phyloP scores from a whole-genome alignment of 1,140 invertebrate species.

The Drosophila nigrodunni region DNA sequence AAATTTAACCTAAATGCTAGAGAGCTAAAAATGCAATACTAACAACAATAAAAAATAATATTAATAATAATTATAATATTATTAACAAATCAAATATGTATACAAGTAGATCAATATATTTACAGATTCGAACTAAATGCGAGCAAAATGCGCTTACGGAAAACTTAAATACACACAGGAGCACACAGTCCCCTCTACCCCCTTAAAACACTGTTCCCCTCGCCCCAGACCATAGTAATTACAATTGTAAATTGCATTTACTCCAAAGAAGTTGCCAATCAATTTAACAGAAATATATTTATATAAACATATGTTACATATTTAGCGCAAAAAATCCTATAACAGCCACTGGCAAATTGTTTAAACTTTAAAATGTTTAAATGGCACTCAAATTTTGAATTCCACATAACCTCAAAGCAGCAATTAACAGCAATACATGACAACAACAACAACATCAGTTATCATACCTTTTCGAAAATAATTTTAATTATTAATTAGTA shows the following conservation, averaged over 20 bases:
- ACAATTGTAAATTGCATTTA: constrained; percentile 76
- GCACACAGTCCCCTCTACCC: constrained; percentile 1
- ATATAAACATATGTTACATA: neutral
- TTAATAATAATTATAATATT: constrained; percentile 28
- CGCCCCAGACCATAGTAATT: constrained; percentile 44
- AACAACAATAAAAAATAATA: constrained; percentile 72
- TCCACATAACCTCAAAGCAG: constrained; percentile 42
- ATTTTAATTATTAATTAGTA: constrained; percentile 79
- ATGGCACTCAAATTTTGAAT: constrained; percentile 25
- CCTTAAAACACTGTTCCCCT: constrained; percentile 31
- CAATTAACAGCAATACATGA: constrained; percentile 39
- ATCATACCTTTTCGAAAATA: constrained; percentile 64
- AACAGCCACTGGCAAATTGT: constrained; percentile 43
- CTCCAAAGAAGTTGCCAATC: constrained; percentile 76
- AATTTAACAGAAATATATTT: constrained; percentile 17
- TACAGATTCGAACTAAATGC: constrained; percentile 55
- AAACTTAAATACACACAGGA: constrained; percentile 16
- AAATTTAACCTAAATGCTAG: constrained; percentile 58
- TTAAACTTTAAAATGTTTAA: constrained; percentile 6
- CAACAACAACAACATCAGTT: constrained; percentile 37
- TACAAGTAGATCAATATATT: constrained; percentile 74
- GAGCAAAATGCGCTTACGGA: constrained; percentile 56
- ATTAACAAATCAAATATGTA: constrained; percentile 41
- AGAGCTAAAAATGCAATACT: constrained; percentile 68
- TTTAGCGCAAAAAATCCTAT: constrained; percentile 24